Percentiles rank a stretch among this genome's conserved stretches.
These are phyloP conservation scores for Raja brachyura DNA, from an alignment of 2,113 vertebrate genomes.

Conservation along the genomic window DNA sequence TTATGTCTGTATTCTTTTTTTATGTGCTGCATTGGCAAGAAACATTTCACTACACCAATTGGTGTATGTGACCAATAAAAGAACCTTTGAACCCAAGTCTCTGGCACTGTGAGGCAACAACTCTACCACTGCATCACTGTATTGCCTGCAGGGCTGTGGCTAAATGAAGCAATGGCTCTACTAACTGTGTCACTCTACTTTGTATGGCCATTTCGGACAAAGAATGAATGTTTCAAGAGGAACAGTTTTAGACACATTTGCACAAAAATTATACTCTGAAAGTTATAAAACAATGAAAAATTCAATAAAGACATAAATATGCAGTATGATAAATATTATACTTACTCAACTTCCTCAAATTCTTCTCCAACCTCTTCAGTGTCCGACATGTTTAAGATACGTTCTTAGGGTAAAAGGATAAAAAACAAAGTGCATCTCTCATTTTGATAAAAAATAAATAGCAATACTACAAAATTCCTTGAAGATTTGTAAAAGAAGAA, in stretches of 20 bases:
- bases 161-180: too few relatives aligned
- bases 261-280: background rate
- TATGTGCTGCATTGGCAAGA: too few relatives aligned
- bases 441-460: background rate
- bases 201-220: background rate
- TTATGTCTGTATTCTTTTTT: too few relatives aligned
- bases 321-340: constrained; percentile 41
- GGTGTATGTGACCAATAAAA: too few relatives aligned
- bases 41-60: too few relatives aligned
- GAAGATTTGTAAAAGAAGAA: too few relatives aligned
- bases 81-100: too few relatives aligned
- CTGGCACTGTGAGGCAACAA: too few relatives aligned
- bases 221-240: too few relatives aligned
- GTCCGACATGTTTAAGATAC: constrained; percentile 70
- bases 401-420: background rate
- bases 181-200: too few relatives aligned
- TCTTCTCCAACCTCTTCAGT: constrained; percentile 68
- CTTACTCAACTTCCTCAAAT: constrained; percentile 71
- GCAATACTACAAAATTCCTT: background rate
- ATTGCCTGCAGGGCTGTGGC: too few relatives aligned
- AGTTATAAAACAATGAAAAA: background rate
- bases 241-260: background rate
- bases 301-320: background rate
- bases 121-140: too few relatives aligned
- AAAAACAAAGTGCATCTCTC: background rate